Percentiles rank a stretch among this genome's conserved stretches.
Evolutionary conservation across 2,797 vertebrate genomes (phyloP).

Genomic region (Streptopelia turtur): DNA sequence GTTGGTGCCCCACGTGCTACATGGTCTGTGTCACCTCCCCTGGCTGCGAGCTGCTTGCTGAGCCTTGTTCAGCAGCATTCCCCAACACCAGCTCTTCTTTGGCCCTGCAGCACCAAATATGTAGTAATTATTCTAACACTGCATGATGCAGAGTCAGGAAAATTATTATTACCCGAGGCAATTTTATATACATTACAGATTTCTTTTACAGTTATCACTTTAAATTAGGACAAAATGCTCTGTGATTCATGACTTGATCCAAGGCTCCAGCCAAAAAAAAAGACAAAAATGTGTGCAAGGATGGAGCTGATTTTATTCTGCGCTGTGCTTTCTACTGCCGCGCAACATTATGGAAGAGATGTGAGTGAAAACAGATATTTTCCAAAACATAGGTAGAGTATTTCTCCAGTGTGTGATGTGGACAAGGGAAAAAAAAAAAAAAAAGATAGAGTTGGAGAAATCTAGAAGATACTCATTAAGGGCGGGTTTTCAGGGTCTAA

Average conservation of each 20-base stretch:
- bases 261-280: not conserved
- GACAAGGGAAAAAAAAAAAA: not conserved
- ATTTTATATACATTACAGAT: constrained; percentile 29
- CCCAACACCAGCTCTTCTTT: not conserved
- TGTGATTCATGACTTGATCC: not conserved
- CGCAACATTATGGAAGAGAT: too few relatives aligned
- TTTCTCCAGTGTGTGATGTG: not conserved
- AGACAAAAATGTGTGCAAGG: not conserved
- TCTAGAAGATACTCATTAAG: not conserved
- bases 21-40: not conserved
- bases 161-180: not conserved
- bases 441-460: not conserved
- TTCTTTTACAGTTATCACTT: constrained; percentile 24
- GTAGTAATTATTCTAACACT: not conserved
- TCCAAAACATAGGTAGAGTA: not conserved
- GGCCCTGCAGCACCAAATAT: not conserved
- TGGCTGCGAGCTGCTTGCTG: not conserved
- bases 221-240: constrained; percentile 17
- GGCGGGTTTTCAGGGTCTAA: not conserved
- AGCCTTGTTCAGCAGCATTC: not conserved
- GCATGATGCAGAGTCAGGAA: not conserved
- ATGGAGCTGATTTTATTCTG: not conserved
- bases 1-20: accelerated
- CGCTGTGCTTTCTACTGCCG: accelerated
- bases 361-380: not conserved